phyloP scores from a whole-genome alignment of 2,797 vertebrate genomes.

The Gouania willdenowi region DNA sequence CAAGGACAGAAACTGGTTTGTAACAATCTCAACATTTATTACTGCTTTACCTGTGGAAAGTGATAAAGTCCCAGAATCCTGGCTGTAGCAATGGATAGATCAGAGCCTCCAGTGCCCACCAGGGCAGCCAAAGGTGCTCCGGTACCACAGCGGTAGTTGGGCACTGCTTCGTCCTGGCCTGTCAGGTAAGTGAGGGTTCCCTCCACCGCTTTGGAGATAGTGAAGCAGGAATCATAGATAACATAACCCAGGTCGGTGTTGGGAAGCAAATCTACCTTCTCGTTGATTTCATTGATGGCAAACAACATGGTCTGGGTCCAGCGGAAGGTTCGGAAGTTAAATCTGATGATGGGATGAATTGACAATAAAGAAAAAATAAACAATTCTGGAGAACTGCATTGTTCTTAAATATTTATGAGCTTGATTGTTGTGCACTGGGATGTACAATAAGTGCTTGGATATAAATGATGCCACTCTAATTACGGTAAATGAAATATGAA shows the following conservation, averaged over 20 bases:
- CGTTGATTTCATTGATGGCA: constrained; percentile 80
- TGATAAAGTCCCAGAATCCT: constrained; percentile 85
- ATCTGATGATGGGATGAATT: constrained; percentile 68
- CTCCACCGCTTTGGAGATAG: constrained; percentile 84
- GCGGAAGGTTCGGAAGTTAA: constrained; percentile 82
- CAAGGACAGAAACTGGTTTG: no score
- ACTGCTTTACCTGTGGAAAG: constrained; percentile 76
- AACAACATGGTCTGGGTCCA: constrained; percentile 88
- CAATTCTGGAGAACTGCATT: no score
- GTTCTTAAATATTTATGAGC: no score
- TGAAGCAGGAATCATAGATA: constrained; percentile 85
- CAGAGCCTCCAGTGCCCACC: constrained; percentile 81
- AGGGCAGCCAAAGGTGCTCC: constrained; percentile 77
- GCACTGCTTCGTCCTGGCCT: constrained; percentile 83
- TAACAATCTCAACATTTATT: no score
- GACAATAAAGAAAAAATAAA: no score
- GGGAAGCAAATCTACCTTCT: constrained; percentile 70
- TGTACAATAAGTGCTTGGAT: no score
- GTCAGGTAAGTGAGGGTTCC: constrained; percentile 82
- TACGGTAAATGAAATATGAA: no score
- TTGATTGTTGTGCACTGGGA: no score
- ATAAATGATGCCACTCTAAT: neutral
- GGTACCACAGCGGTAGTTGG: constrained; percentile 81
- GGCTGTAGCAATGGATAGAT: constrained; percentile 82
- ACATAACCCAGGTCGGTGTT: constrained; percentile 79